Evolutionary conservation across 2,888 invertebrate species (phyloP).

Genomic region (Anthophora plumipes): DNA sequence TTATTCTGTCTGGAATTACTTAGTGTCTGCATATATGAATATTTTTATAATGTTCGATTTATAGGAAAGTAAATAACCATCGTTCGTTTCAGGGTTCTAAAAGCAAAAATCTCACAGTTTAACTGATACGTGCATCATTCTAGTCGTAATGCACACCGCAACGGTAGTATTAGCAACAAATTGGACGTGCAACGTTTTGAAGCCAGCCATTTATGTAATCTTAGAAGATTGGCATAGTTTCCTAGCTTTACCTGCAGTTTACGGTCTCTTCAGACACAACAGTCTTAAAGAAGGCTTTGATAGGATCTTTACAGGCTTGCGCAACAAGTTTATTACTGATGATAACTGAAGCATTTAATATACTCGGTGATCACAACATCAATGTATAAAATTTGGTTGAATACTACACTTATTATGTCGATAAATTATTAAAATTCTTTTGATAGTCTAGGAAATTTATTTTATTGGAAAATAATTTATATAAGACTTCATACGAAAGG

Average conservation of each 20-base stretch:
- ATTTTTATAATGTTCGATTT: too few species aligned
- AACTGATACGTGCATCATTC: background rate
- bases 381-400: background rate
- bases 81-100: too few species aligned
- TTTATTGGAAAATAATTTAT: too few species aligned
- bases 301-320: background rate
- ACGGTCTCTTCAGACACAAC: background rate
- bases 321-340: background rate
- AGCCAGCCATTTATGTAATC: background rate
- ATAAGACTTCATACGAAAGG: too few species aligned
- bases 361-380: background rate
- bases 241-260: background rate
- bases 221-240: background rate
- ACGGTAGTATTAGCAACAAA: background rate
- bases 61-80: too few species aligned
- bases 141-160: background rate
- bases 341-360: background rate
- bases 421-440: too few species aligned
- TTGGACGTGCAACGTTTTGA: background rate
- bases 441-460: too few species aligned
- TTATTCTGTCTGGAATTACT: too few species aligned
- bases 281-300: slow-evolving; percentile 8
- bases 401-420: too few species aligned
- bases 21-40: too few species aligned
- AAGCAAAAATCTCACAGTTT: background rate